A percentile compares a stretch with the other conserved stretches of the same genome.
Evolutionary conservation across 2,888 invertebrate species (phyloP).

Genomic region (Ligdia adustata): DNA sequence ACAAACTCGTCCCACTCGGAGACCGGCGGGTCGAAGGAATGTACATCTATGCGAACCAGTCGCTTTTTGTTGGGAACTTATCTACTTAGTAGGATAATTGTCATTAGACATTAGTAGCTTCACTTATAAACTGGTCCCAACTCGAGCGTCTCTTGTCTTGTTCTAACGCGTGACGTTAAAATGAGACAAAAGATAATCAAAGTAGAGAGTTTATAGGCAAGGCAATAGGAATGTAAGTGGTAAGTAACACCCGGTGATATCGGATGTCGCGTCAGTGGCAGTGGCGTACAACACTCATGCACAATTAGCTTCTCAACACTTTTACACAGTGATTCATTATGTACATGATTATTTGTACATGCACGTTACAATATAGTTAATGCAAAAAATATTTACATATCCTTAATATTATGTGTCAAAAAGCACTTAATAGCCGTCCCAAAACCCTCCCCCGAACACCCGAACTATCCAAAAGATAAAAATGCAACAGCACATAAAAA

Average conservation of each 20-base stretch:
- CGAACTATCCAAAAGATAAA: conserved; percentile 45
- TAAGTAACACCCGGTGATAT: conserved; percentile 29
- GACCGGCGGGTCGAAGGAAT: conserved; percentile 34
- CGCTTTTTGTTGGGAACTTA: conserved; percentile 56
- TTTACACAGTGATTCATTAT: conserved; percentile 63
- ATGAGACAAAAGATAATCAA: too few relatives aligned
- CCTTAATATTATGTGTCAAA: conserved; percentile 65
- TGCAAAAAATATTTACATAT: conserved; percentile 80
- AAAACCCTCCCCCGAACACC: conserved; percentile 55
- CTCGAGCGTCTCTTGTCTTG: too few relatives aligned
- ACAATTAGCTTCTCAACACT: conserved; percentile 73
- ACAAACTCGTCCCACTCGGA: conserved; percentile 11
- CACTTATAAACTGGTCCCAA: too few relatives aligned
- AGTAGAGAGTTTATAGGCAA: too few relatives aligned
- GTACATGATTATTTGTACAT: conserved; percentile 60
- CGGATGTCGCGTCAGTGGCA: conserved; percentile 54
- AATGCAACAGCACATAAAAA: conserved; percentile 38
- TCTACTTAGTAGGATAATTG: conserved; percentile 58
- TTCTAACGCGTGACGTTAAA: too few relatives aligned
- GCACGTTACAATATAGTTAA: conserved; percentile 59
- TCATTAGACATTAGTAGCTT: conserved; percentile 38
- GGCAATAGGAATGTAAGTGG: too few relatives aligned
- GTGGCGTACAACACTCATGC: conserved; percentile 76
- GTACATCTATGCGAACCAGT: conserved; percentile 60
- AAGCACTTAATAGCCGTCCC: conserved; percentile 73